Conservation (phyloP, 2,113 vertebrate species). For the Tympanuchus pallidicinctus region DNA sequence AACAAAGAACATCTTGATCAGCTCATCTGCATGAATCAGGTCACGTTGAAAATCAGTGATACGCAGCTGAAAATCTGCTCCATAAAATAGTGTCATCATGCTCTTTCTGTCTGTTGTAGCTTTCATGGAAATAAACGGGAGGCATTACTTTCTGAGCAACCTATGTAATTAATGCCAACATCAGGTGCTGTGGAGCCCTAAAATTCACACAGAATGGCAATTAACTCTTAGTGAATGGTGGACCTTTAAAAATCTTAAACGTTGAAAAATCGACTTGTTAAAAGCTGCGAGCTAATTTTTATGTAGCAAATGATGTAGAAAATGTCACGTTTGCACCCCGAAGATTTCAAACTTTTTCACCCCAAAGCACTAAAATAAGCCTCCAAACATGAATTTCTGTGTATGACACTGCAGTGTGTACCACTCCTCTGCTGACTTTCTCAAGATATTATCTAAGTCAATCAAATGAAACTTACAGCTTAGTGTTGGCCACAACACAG, state of each 20-base stretch:
- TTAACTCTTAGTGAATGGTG: background rate
- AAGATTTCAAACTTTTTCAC: background rate
- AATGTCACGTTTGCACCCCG: background rate
- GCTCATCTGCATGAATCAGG: no score
- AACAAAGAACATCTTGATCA: no score
- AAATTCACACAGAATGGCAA: background rate
- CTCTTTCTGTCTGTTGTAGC: no score
- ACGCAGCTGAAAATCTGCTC: no score
- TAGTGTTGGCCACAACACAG: background rate
- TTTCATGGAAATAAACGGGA: no score
- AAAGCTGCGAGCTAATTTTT: background rate
- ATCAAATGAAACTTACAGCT: background rate
- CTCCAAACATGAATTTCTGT: background rate
- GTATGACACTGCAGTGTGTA: background rate
- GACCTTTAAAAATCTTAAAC: background rate
- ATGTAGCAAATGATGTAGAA: background rate
- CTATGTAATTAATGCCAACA: no score
- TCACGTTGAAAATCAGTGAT: no score
- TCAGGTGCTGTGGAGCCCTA: background rate
- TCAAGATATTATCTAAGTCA: background rate
- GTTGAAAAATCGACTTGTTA: background rate
- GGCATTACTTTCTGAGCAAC: no score
- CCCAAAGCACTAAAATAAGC: background rate
- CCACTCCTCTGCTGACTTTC: background rate
- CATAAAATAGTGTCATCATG: no score